Percentiles rank a stretch among this genome's conserved stretches.
phyloP scores from a whole-genome alignment of 2,113 vertebrate species.

The Mesitornis unicolor region DNA sequence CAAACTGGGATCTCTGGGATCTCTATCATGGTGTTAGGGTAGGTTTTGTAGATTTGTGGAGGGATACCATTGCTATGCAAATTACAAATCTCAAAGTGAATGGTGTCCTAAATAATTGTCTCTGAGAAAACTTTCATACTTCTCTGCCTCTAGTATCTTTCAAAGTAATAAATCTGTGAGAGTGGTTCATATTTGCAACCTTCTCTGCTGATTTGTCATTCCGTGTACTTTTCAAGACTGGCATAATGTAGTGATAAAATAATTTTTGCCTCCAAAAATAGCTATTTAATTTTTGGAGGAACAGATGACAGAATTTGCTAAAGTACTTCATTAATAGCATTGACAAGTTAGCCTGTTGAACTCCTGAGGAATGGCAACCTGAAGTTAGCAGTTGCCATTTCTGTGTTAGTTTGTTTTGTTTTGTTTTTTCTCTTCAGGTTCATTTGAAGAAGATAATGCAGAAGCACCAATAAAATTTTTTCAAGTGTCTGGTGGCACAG shows the following conservation, averaged over 20 bases:
- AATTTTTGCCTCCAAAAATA: not conserved
- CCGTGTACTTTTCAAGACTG: not conserved
- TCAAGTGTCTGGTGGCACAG: conserved; percentile 85
- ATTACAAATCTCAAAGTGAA: not conserved
- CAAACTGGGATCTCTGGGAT: not conserved
- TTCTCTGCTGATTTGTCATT: not conserved
- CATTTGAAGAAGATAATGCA: conserved; percentile 85
- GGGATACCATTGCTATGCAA: not conserved
- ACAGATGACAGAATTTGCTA: not conserved
- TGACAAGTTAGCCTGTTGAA: not conserved
- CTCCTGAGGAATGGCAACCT: not conserved
- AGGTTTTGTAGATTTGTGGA: not conserved
- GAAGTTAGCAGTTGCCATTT: not conserved
- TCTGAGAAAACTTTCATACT: not conserved
- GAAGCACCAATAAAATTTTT: conserved; percentile 80
- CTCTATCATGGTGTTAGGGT: not conserved
- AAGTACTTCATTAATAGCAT: not conserved
- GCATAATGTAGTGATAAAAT: not conserved
- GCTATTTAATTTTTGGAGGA: not conserved
- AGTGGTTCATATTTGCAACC: not conserved
- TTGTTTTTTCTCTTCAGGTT: conserved; percentile 77
- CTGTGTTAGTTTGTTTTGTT: not conserved
- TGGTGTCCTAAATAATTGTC: not conserved
- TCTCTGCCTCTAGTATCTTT: not conserved
- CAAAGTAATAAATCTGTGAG: not conserved